Percentiles rank a stretch among this genome's conserved stretches.
Evolutionary conservation across 2,113 vertebrate species (phyloP).

Genomic region (Lophius piscatorius): DNA sequence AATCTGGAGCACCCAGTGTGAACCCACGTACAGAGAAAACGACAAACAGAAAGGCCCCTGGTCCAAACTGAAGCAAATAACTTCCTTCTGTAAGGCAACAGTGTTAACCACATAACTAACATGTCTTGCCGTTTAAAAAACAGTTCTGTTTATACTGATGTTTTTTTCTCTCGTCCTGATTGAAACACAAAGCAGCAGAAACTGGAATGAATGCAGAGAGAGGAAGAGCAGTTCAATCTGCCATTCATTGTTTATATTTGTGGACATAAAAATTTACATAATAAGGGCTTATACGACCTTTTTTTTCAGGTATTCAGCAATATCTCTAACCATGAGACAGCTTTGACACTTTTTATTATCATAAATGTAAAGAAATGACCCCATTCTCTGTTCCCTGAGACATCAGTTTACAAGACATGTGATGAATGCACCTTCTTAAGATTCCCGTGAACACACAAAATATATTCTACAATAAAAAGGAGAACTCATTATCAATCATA

Average conservation of each 20-base stretch:
- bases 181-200: slow-evolving; percentile 5
- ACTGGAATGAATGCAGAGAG: neutral
- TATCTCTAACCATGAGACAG: neutral
- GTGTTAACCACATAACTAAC: too few relatives aligned
- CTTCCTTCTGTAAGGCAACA: too few relatives aligned
- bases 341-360: too few relatives aligned
- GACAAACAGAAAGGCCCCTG: too few relatives aligned
- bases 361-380: too few relatives aligned
- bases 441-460: neutral
- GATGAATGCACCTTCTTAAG: neutral
- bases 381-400: too few relatives aligned
- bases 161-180: slow-evolving; percentile 1
- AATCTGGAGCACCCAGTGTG: too few relatives aligned
- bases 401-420: neutral
- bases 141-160: neutral
- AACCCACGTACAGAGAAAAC: too few relatives aligned
- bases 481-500: too few relatives aligned
- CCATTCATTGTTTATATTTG: neutral
- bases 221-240: neutral
- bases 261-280: neutral
- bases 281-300: neutral
- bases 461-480: too few relatives aligned
- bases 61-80: too few relatives aligned
- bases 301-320: neutral
- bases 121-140: too few relatives aligned